A percentile compares a stretch with the other conserved stretches of the same genome.
Conservation (phyloP, 2,888 invertebrate species). For the Amphipoea oculea region DNA sequence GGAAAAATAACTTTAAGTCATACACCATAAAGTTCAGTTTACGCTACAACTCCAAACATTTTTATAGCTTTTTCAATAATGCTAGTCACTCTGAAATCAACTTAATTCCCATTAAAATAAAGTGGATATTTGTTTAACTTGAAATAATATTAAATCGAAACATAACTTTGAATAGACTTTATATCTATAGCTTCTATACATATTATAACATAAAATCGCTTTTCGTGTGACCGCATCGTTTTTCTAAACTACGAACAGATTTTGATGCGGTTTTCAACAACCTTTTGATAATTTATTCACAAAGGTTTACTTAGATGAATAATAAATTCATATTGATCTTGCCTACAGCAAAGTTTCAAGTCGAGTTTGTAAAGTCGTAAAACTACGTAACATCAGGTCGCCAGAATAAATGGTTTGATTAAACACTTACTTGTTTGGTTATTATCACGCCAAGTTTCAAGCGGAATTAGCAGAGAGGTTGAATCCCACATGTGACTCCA, state of each 20-base stretch:
- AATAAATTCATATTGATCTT: neutral
- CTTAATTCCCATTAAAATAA: too few species aligned
- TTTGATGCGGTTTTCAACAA: neutral
- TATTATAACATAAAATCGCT: neutral
- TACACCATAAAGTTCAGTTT: too few species aligned
- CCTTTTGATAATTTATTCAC: neutral
- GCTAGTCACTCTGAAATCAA: too few species aligned
- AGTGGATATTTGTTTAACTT: too few species aligned
- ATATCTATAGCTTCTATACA: neutral
- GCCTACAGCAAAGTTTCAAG: too few species aligned
- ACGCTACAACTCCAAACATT: too few species aligned
- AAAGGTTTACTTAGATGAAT: neutral
- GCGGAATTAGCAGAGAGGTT: constrained; percentile 6
- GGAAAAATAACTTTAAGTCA: too few species aligned
- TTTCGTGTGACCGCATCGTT: neutral
- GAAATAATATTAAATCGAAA: too few species aligned
- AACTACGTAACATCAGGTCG: too few species aligned
- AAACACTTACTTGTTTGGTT: constrained; percentile 43
- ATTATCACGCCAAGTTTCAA: constrained; percentile 30
- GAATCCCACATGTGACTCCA: constrained; percentile 14
- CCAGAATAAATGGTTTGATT: neutral
- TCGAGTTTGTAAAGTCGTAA: neutral
- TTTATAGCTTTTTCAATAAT: too few species aligned
- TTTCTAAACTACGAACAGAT: neutral
- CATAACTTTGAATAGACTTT: too few species aligned